Percentiles rank a stretch among this genome's conserved stretches.
These are phyloP conservation scores for Euphydryas editha DNA, from an alignment of 2,888 invertebrate species.

Conservation along the genomic window DNA sequence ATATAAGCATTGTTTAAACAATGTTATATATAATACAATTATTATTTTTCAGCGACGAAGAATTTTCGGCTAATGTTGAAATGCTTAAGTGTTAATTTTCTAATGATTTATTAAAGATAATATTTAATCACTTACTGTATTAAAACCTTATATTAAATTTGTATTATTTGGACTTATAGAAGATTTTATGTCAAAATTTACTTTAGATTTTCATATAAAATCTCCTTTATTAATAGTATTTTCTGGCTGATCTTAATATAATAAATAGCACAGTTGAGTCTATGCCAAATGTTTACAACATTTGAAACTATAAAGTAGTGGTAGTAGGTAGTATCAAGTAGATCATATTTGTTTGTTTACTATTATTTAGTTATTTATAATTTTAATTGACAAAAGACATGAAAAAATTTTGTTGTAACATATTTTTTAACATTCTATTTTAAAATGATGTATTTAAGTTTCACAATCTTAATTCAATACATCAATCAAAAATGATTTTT, in stretches of 20 bases:
- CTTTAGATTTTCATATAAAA: no score
- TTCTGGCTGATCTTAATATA: conserved; percentile 3
- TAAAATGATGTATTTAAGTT: no score
- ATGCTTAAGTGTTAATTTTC: neutral
- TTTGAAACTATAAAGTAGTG: neutral
- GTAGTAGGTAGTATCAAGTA: no score
- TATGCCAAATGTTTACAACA: neutral
- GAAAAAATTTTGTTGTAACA: no score
- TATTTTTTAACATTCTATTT: no score
- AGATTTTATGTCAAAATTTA: no score
- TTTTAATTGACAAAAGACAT: no score
- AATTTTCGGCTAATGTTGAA: neutral
- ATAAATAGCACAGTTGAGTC: conserved; percentile 3
- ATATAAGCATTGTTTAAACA: neutral
- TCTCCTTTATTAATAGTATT: neutral
- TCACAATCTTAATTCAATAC: no score
- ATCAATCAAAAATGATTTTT: no score
- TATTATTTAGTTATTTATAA: no score
- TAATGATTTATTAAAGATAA: neutral
- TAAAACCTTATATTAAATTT: neutral
- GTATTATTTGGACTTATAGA: neutral
- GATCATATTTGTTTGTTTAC: no score
- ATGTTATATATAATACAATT: neutral
- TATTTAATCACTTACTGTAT: neutral
- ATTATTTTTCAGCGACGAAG: conserved; percentile 2